These are phyloP conservation scores for Manduca sexta DNA, from an alignment of 1,140 invertebrate species.

Conservation along the genomic window DNA sequence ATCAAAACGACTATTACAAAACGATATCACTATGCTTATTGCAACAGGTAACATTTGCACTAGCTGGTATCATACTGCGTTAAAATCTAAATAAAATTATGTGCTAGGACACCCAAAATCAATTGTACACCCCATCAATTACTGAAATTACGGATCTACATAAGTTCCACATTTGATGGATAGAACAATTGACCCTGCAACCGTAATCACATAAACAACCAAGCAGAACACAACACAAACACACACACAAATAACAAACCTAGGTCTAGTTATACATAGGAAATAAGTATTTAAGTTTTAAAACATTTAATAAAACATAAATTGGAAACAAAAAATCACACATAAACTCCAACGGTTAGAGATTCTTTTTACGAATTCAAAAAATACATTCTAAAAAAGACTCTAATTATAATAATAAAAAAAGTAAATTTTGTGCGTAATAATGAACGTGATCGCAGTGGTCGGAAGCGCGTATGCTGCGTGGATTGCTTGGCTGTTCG, in stretches of 20 bases:
- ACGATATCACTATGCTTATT: no score
- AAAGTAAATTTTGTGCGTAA: background rate
- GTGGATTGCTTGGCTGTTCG: conserved; percentile 41
- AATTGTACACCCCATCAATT: conserved; percentile 60
- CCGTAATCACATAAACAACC: conserved; percentile 47
- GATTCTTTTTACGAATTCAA: no score
- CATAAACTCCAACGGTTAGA: no score
- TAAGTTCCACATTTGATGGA: conserved; percentile 48
- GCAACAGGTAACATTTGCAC: background rate
- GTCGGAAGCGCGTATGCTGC: conserved; percentile 18
- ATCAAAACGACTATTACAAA: no score
- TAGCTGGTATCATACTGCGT: background rate
- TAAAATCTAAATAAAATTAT: conserved; percentile 33
- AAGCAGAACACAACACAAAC: conserved; percentile 52
- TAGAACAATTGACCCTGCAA: conserved; percentile 64
- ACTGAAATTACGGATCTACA: conserved; percentile 17
- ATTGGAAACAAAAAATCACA: no score
- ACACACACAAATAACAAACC: no score
- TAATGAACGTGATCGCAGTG: background rate
- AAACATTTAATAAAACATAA: no score
- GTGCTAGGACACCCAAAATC: conserved; percentile 62
- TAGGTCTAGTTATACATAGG: no score
- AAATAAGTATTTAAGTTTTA: no score
- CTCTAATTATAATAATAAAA: background rate
- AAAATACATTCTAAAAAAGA: no score